Base-by-base conservation (phyloP, 2,888 invertebrate genomes). In the Hypolimnas misippus region DNA sequence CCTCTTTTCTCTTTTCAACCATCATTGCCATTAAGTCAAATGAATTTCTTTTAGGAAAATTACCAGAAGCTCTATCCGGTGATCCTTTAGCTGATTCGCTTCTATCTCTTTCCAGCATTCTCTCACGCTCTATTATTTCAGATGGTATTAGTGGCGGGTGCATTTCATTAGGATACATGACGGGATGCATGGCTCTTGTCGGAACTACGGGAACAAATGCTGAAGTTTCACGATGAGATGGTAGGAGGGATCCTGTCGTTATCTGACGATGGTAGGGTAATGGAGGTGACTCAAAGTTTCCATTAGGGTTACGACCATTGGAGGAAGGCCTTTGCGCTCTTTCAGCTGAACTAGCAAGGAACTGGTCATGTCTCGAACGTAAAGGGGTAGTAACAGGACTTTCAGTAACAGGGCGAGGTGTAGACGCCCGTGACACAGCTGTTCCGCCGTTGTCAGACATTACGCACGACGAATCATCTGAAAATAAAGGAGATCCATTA, bases 121-220 rank as follows among this genome's bases (percentile, higher is more conserved):
- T 87, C 77, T 94, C 94, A 70, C 93, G 81, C 70, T 93, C 93
- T 52, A 93, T 89, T 55, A 92, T 92, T 77, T 94, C 94, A 12
- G 93, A 85, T 3, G 93, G 93, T 70, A 94, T 93, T 25, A 96
- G 76, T 12, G 94, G 93, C 35, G 96, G 94, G 74, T 95, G 95
- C 83, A 95, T 94, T 73, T 95, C 95, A 51, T 94, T 93, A 0
- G 95, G 93, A 75, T 95, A 96, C 31, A 96, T 93, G 17, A 95
- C 94, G 25, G 95, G 93, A 68, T 96, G 95, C 75, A 96, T 93
- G 62, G 93, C 93, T 74, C 97, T 93, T 46, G 96, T 95, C 10
- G 97, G 97, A 62, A 97, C 95, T 57, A 97, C 97, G 33, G 97
- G 97, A 56, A 97, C 97, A 83, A 97, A 97, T 1, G 97, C 97